Percentiles rank a stretch among this genome's conserved stretches.
phyloP scores from a whole-genome alignment of 2,888 invertebrate species.

The Chrysolina haemoptera region DNA sequence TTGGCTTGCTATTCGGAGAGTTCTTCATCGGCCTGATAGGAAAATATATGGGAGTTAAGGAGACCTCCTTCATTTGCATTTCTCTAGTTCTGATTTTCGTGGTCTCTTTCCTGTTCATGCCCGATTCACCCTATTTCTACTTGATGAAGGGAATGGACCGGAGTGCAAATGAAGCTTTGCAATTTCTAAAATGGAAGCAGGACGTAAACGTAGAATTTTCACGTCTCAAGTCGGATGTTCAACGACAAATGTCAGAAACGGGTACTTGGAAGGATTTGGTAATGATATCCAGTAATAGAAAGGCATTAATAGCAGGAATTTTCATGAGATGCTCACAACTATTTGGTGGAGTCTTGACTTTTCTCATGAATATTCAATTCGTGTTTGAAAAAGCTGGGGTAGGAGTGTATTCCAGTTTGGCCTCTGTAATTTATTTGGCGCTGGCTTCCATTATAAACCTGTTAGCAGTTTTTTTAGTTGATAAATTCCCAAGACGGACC shows the following conservation, averaged over 20 bases:
- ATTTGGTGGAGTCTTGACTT: conserved; percentile 57
- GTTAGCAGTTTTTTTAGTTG: conserved; percentile 51
- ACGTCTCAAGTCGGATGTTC: conserved; percentile 56
- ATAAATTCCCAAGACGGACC: conserved; percentile 55
- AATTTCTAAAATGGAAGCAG: conserved; percentile 52
- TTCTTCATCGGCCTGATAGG: conserved; percentile 68
- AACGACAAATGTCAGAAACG: conserved; percentile 61
- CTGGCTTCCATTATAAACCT: conserved; percentile 48
- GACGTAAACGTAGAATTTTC: conserved; percentile 57
- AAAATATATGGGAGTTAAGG: conserved; percentile 71
- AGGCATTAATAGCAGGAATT: conserved; percentile 57
- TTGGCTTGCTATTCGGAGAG: conserved; percentile 57
- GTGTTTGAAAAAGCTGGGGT: conserved; percentile 63
- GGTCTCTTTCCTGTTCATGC: conserved; percentile 74
- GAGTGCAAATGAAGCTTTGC: conserved; percentile 55
- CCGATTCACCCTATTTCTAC: conserved; percentile 71
- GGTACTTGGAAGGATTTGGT: conserved; percentile 62
- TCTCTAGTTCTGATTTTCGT: conserved; percentile 74
- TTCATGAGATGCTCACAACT: conserved; percentile 61
- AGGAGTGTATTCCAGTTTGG: conserved; percentile 46
- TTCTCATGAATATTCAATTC: conserved; percentile 59
- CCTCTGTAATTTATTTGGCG: conserved; percentile 54
- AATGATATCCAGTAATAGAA: conserved; percentile 58
- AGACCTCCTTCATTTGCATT: conserved; percentile 73
- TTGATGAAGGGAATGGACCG: conserved; percentile 55